Evolutionary conservation across 2,888 invertebrate genomes (phyloP), one percentile per base, ranked within the genome.

Genomic region (Kuschelorhynchus macadamiae): DNA sequence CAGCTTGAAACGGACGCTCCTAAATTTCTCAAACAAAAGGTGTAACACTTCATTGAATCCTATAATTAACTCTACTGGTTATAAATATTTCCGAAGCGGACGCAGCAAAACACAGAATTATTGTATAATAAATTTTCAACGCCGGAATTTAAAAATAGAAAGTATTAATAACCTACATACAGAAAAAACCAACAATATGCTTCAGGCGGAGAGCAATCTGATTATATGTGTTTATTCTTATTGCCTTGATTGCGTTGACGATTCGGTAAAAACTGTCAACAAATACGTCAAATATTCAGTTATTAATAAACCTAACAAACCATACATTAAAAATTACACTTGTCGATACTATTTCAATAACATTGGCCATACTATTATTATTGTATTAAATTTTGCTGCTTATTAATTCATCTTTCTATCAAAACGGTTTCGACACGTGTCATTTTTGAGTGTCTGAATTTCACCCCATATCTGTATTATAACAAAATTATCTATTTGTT

Each of bases 121-220:
- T 44, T 57, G 44, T 57, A 18, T 59, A 69, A 69, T 65, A 64
- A 69, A 65, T 69, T 61, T 60, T 56, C 55, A 47, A 60, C 30
- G 60, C 55, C 55, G 62, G 60, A 55, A 65, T 60, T 61, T 69
- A 62, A 65, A 69, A 69, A 65, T 69, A 69, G 69, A 69, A 64
- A 68, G 68, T 68, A 60, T 68, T 67, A 67, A 67, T 62, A 67
- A 67, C 62, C 67, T 50, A 67, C 56, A 62, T 67, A 25, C 41
- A 49, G 36, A 53, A 53, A 55, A 63, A 63, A 41, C 16, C 55
- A 52, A 52, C 30, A 61, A 25, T 49, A 2, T 41, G 49, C 59
- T 39, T 49, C 17, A 30, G 47, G 47, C 47, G 39, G 33, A 46
- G 11, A 16, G 49, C 41, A 50, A 41, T 60, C 14, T 30, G 32